Percentiles rank a stretch among this genome's conserved stretches.
Conservation (phyloP, 2,888 invertebrate species). For the Diaprepes abbreviatus region DNA sequence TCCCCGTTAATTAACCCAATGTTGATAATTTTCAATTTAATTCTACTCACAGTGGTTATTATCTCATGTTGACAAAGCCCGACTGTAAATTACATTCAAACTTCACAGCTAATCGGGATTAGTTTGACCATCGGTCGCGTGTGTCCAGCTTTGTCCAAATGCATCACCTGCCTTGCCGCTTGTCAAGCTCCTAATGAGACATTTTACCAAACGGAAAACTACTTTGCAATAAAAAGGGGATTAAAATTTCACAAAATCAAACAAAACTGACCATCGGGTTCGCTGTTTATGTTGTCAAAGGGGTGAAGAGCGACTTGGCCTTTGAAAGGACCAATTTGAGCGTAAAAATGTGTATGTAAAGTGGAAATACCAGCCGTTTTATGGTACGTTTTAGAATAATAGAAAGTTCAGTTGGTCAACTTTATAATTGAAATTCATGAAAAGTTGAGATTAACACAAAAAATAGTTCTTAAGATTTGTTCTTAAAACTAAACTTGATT, state of each 20-base stretch:
- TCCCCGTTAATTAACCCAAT: no score
- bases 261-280: slow-evolving; percentile 26
- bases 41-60: no score
- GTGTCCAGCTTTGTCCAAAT: slow-evolving; percentile 27
- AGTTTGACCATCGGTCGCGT: slow-evolving; percentile 34
- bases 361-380: no score
- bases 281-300: slow-evolving; percentile 15
- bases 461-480: no score
- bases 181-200: slow-evolving; percentile 37
- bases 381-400: no score
- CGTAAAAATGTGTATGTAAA: no score
- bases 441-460: no score
- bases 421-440: no score
- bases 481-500: no score
- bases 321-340: background rate
- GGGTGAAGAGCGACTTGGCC: background rate
- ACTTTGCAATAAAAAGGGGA: slow-evolving; percentile 29
- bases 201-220: slow-evolving; percentile 24
- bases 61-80: background rate
- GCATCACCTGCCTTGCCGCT: slow-evolving; percentile 40
- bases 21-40: no score
- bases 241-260: slow-evolving; percentile 27
- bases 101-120: slow-evolving; percentile 35
- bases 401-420: no score
- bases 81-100: slow-evolving; percentile 12